Percentiles rank a stretch among this genome's conserved stretches.
These are phyloP conservation scores for Drosophila pallidifrons DNA, from an alignment of 1,140 invertebrate species.

Conservation along the genomic window DNA sequence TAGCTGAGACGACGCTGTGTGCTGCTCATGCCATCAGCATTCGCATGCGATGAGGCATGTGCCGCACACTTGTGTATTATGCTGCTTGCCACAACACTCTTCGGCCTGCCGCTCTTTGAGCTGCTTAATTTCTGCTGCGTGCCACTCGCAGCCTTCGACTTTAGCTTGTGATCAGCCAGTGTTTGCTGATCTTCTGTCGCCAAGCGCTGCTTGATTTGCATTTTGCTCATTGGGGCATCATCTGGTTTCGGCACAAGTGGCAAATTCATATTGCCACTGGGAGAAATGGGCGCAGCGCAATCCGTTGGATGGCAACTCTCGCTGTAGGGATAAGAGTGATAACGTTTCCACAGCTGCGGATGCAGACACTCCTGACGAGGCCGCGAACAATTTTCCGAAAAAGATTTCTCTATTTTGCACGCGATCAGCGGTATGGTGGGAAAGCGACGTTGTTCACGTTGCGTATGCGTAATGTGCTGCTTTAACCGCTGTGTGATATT, in stretches of 20 bases:
- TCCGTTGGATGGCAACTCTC: not conserved
- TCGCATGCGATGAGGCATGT: constrained; percentile 39
- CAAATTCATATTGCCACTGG: not conserved
- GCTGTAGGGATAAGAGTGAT: constrained; percentile 18
- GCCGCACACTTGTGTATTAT: constrained; percentile 18
- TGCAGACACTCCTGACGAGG: constrained; percentile 12
- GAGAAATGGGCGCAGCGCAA: not conserved
- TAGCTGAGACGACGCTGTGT: constrained; percentile 49
- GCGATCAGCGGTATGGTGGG: constrained; percentile 18
- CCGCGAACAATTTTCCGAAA: not conserved
- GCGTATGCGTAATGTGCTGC: not conserved
- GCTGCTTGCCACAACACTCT: not conserved
- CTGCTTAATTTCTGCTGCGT: not conserved
- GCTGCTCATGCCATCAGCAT: constrained; percentile 27
- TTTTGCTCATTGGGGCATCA: constrained; percentile 1
- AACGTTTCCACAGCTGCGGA: constrained; percentile 35
- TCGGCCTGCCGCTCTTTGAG: not conserved
- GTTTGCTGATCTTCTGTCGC: not conserved
- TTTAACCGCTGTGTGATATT: too few species aligned
- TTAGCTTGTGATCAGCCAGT: not conserved
- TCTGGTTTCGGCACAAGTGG: not conserved
- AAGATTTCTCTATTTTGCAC: not conserved
- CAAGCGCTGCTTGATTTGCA: constrained; percentile 8
- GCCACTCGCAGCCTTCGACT: not conserved
- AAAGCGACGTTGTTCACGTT: constrained; percentile 12